Conservation (phyloP, 2,797 vertebrate species). For the Zonotrichia albicollis region DNA sequence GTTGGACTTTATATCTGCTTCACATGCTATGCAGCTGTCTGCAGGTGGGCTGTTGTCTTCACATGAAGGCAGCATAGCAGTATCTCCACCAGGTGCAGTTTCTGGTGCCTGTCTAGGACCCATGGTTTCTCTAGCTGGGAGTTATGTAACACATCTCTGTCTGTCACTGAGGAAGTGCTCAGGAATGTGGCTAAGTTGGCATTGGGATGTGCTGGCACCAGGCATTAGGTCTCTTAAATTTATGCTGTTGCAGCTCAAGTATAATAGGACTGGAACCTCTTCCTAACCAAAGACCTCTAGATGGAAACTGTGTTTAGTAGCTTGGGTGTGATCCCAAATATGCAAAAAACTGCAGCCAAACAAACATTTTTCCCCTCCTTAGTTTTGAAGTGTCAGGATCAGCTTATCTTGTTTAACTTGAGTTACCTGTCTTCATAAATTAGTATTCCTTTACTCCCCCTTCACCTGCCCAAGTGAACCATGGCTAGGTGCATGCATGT, state of each 20-base stretch:
- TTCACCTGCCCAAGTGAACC: background rate
- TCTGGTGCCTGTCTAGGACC: background rate
- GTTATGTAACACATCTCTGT: background rate
- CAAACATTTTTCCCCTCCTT: accelerated
- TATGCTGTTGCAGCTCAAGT: background rate
- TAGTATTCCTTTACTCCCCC: background rate
- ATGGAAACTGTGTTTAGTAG: background rate
- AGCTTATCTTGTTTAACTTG: background rate
- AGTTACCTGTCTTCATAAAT: background rate
- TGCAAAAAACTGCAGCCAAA: background rate
- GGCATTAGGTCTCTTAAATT: background rate
- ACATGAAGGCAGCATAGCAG: background rate
- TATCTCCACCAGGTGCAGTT: background rate
- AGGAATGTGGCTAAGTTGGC: background rate
- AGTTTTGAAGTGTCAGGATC: background rate
- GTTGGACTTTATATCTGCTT: background rate
- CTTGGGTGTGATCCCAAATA: background rate
- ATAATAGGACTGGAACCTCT: background rate
- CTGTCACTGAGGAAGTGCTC: background rate
- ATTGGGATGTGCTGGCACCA: background rate
- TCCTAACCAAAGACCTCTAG: background rate
- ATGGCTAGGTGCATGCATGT: background rate
- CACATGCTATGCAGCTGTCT: background rate
- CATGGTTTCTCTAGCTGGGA: background rate
- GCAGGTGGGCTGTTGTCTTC: background rate